Conservation (phyloP, 2,113 vertebrate species). For the Corvus hawaiiensis region DNA sequence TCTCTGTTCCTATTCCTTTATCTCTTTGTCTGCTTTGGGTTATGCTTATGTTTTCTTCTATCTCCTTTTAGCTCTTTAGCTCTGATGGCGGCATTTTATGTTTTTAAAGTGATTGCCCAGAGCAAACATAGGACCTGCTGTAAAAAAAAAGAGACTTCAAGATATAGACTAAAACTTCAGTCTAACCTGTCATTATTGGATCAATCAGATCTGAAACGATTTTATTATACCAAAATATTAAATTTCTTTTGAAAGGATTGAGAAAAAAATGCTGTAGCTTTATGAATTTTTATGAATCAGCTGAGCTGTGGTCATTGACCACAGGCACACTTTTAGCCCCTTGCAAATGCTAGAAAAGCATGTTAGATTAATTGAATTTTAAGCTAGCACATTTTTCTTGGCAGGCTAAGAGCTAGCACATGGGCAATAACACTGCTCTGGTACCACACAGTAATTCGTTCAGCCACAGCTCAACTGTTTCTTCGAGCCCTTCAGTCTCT, state of each 20-base stretch:
- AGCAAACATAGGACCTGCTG: neutral
- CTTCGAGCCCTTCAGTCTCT: neutral
- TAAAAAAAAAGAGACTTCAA: neutral
- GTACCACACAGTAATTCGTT: neutral
- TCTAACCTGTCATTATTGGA: neutral
- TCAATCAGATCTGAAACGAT: neutral
- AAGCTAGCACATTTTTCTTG: neutral
- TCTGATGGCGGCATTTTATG: neutral
- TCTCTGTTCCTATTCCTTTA: neutral
- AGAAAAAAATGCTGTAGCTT: neutral
- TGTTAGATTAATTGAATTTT: constrained; percentile 14
- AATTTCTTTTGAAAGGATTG: neutral
- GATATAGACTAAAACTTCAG: neutral
- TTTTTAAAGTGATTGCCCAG: neutral
- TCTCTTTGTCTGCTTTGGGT: neutral
- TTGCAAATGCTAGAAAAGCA: neutral
- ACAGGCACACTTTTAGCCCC: neutral
- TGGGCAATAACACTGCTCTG: neutral
- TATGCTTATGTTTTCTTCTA: neutral
- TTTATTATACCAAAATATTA: neutral
- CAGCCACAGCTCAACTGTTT: neutral
- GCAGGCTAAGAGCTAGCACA: neutral
- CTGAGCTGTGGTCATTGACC: neutral
- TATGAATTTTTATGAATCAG: neutral
- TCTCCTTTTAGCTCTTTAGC: neutral